Evolutionary conservation across 2,113 vertebrate genomes (phyloP), one percentile per base, ranked within the genome.

Genomic region (Rhombomys opimus): DNA sequence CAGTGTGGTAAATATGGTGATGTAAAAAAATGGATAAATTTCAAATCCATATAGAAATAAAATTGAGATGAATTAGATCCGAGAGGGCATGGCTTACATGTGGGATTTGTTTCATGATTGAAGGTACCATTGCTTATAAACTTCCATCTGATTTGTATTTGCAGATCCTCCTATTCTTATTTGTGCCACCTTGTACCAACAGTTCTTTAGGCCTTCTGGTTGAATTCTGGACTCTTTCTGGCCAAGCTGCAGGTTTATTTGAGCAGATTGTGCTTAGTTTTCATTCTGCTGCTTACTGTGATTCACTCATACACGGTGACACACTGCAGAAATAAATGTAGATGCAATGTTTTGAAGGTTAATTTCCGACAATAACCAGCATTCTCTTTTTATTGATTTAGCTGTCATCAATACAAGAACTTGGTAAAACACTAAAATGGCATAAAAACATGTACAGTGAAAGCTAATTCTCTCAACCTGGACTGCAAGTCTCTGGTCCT

Each of bases 261-360:
- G 41, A 80, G 38, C 50, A 61, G 32, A 87, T 87, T 90, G 93
- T 92, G 67, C 46, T 85, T 90, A 52, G 59, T 32, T 95, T 87
- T 68, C 25, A 84, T 82, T 73, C 75, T 12, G 15, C 8, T 46
- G 11, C 17, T 77, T 68, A 30, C 50, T 23, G 59, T 17, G 72
- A 20, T 63, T n/a, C 78, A n/a, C 38, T 13, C 30, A 72, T 17
- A 81, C n/a, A 11, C 23, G 41, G 18, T 86, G 17, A 63, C 20
- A 63, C 52, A 41, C 84, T 46, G 46, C 15, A 68, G 90, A 89
- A 68, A 59, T 75, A 92, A 76, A 89, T 89, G 46, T 50, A 77
- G 52, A 68, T 27, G 30, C n/a, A 91, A 22, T 38, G 77, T 94
- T 95, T 86, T 87, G 23, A 86, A 91, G 87, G 72, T n/a, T 78